Conservation (phyloP, 2,797 vertebrate genomes). For the Distichodus sexfasciatus region DNA sequence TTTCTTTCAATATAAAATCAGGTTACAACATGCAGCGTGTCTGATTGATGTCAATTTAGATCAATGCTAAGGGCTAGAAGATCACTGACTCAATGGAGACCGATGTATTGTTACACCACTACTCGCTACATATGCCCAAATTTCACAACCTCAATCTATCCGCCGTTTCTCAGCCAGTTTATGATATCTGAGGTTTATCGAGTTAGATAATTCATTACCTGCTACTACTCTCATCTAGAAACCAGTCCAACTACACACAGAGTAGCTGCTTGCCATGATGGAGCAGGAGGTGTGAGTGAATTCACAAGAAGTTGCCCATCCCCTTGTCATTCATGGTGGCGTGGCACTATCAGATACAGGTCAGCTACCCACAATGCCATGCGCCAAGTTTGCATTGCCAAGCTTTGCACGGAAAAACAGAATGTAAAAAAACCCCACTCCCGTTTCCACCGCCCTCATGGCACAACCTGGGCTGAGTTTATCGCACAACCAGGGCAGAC, state of each 20-base stretch:
- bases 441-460: neutral
- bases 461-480: neutral
- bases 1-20: no score
- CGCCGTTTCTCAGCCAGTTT: neutral
- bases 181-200: neutral
- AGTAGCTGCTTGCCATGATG: neutral
- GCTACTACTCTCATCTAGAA: conserved; percentile 8
- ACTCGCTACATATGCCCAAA: neutral
- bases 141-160: neutral
- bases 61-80: no score
- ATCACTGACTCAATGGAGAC: no score
- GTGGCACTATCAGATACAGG: neutral
- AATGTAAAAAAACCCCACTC: neutral
- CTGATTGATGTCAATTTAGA: no score
- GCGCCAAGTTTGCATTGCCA: no score
- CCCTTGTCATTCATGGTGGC: neutral
- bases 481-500: neutral
- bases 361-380: no score
- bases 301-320: neutral
- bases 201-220: conserved; percentile 11
- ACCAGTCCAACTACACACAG: conserved; percentile 6
- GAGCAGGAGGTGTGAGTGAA: neutral
- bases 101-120: no score
- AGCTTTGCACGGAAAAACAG: no score
- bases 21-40: no score